Evolutionary conservation across 2,113 vertebrate species (phyloP).

Genomic region (Boulengeromyrus knoepffleri): DNA sequence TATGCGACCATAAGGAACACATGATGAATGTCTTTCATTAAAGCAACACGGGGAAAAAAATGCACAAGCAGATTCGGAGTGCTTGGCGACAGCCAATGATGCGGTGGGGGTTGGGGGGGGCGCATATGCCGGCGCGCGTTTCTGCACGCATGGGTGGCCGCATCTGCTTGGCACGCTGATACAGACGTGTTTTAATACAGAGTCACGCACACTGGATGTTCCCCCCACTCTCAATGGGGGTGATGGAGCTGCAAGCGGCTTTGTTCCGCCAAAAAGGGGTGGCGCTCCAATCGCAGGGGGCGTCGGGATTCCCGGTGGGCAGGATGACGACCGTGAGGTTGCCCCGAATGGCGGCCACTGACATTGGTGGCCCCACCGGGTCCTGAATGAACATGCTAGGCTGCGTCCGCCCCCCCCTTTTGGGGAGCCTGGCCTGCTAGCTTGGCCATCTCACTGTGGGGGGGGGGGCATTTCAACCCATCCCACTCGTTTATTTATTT

Average conservation of each 20-base stretch:
- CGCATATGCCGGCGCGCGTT: neutral
- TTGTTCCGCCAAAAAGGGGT: neutral
- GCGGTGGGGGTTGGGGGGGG: neutral
- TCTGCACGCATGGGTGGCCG: neutral
- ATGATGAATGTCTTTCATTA: constrained; percentile 64
- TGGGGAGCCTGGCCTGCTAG: no score
- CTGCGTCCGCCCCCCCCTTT: no score
- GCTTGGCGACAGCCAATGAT: constrained; percentile 8
- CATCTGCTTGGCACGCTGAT: constrained; percentile 15
- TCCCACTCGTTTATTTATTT: neutral
- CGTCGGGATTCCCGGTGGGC: neutral
- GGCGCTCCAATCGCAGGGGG: neutral
- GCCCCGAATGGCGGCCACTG: neutral
- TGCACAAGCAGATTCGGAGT: constrained; percentile 26
- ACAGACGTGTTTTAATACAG: constrained; percentile 16
- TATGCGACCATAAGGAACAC: constrained; percentile 39
- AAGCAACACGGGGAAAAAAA: constrained; percentile 22
- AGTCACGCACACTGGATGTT: neutral
- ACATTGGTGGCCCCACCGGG: neutral
- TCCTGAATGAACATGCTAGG: neutral
- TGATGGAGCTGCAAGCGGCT: neutral
- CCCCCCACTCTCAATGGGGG: neutral
- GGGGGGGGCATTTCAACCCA: neutral
- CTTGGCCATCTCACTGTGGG: no score
- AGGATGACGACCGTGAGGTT: neutral